Evolutionary conservation across 1,140 invertebrate genomes (phyloP).

Genomic region (Hyposmocoma kahamanoa): DNA sequence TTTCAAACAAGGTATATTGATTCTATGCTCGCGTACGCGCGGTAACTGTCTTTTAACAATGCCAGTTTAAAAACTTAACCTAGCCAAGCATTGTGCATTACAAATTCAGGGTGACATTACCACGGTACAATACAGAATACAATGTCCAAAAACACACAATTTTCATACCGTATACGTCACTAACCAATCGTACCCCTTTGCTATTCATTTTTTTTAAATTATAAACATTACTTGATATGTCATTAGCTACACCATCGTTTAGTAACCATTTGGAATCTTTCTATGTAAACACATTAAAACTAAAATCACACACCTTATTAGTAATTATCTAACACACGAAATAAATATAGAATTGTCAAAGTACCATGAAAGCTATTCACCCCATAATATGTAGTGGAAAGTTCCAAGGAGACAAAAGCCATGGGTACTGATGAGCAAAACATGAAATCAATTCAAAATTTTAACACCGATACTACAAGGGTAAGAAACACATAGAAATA

Average conservation of each 20-base stretch:
- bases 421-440: conserved; percentile 3
- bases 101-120: too few relatives aligned
- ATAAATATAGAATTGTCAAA: conserved; percentile 18
- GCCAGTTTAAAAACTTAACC: background rate
- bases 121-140: background rate
- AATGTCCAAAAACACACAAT: background rate
- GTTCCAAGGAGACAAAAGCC: background rate
- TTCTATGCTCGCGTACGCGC: background rate
- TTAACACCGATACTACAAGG: conserved; percentile 42
- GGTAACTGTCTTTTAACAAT: background rate
- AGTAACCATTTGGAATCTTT: conserved; percentile 68
- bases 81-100: too few relatives aligned
- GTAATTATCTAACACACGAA: conserved; percentile 52
- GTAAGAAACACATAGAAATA: conserved; percentile 43
- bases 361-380: conserved; percentile 9
- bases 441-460: background rate
- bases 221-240: conserved; percentile 70
- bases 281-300: conserved; percentile 54
- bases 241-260: conserved; percentile 55
- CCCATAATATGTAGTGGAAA: background rate
- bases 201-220: conserved; percentile 40
- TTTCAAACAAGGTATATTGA: conserved; percentile 28
- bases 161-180: conserved; percentile 46
- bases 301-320: conserved; percentile 67
- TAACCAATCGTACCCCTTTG: conserved; percentile 44